These are phyloP conservation scores for Drosophila baimaii DNA, from an alignment of 1,140 invertebrate genomes.

Conservation along the genomic window DNA sequence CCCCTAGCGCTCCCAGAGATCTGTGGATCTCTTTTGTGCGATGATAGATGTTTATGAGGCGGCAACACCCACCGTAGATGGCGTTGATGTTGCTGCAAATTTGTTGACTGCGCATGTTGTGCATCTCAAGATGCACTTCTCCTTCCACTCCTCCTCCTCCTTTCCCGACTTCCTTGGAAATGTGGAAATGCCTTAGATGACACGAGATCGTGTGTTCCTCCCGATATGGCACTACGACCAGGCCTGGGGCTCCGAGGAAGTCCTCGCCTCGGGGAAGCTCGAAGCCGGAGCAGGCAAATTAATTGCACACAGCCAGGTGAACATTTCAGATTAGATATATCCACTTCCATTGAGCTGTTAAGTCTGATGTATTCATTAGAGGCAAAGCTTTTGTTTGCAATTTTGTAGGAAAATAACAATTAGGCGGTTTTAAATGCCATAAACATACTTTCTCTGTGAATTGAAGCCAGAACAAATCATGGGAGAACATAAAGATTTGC, in stretches of 20 bases:
- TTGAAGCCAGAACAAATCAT: too few relatives aligned
- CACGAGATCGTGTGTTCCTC: conserved; percentile 47
- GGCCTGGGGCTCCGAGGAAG: conserved; percentile 25
- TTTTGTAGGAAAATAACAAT: too few relatives aligned
- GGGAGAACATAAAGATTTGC: background rate
- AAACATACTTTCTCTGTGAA: too few relatives aligned
- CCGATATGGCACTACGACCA: conserved; percentile 31
- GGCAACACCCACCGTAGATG: conserved; percentile 80
- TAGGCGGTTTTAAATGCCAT: too few relatives aligned
- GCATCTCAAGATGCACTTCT: conserved; percentile 61
- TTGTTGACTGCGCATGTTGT: conserved; percentile 77
- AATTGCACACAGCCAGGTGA: conserved; percentile 35
- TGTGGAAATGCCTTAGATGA: conserved; percentile 52
- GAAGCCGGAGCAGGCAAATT: conserved; percentile 41
- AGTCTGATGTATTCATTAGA: background rate
- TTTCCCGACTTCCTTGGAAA: conserved; percentile 40
- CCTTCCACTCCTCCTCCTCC: background rate
- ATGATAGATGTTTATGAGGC: conserved; percentile 81
- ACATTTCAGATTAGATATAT: conserved; percentile 34
- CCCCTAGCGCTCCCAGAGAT: background rate
- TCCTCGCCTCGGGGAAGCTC: conserved; percentile 24
- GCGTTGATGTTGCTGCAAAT: conserved; percentile 74
- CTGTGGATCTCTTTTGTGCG: conserved; percentile 56
- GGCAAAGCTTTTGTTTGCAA: background rate
- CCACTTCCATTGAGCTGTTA: conserved; percentile 24